Base-by-base conservation (phyloP, 2,888 invertebrate genomes). In the Dryococelus australis region DNA sequence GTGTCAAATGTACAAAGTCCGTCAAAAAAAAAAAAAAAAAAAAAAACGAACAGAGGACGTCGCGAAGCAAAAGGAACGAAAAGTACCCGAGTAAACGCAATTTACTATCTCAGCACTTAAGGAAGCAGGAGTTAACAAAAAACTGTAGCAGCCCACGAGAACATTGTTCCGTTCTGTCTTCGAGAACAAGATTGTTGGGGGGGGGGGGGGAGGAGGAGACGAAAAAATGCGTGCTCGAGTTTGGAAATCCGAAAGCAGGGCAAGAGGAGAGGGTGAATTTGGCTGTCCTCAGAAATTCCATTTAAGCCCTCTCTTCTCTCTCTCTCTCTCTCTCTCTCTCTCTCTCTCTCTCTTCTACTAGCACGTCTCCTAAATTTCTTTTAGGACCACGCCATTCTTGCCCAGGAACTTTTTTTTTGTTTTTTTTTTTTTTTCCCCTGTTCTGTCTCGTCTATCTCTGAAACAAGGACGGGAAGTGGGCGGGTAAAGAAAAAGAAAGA, bases 221-320 rank as follows among this genome's bases (percentile, higher is more conserved):
- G 5, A 65, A 65, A 65, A 65, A 65, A 16, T 16, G 13, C 65
- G 20, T 24, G 65, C 24, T 24, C 65, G 10, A 65, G 65, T 65
- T 65, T 65, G 65, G 65, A 65, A 65, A 65, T 65, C 65, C 16
- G 65, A 20, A 65, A 65, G 65, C n/a, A n/a, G n/a, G n/a, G n/a
- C n/a, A n/a, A n/a, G 35, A 4, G 35, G 35, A 4, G 65, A 2
- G n/a, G 65, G n/a, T 9, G 65, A n/a, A n/a, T n/a, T 24, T 9
- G 10, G 65, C 65, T 65, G 65, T 65, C n/a, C 65, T n/a, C 65
- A n/a, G 65, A 65, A 65, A 65, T 65, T 65, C 65, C n/a, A 65
- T 65, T 65, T 65, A 65, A 65, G 65, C n/a, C n/a, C 65, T 9
- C 65, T 1, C 65, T 20, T n/a, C n/a, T 65, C n/a, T 8, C 8